These are phyloP conservation scores for Haliclona indistincta DNA, from an alignment of 37 sponge, comb jelly and placozoan genomes.

Conservation along the genomic window DNA sequence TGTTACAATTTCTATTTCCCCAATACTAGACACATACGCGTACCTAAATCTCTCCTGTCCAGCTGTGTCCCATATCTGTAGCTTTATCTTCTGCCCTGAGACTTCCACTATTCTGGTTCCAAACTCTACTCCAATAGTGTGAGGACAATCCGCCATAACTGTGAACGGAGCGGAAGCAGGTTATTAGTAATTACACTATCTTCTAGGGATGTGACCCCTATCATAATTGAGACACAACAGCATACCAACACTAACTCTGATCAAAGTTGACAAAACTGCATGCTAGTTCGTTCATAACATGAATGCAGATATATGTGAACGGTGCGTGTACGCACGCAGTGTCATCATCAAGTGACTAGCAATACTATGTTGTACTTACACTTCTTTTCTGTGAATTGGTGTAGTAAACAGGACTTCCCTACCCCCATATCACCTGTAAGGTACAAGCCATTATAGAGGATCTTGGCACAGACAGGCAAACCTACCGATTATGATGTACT, in stretches of 20 bases:
- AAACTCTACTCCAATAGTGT: conserved; percentile 99
- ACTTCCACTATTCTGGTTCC: conserved; percentile 99
- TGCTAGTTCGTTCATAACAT: too few relatives aligned
- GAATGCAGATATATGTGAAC: too few relatives aligned
- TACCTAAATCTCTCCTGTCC: conserved; percentile 99
- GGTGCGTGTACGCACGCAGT: too few relatives aligned
- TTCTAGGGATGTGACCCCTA: too few relatives aligned
- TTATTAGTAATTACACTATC: too few relatives aligned
- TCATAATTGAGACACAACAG: too few relatives aligned
- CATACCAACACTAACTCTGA: too few relatives aligned
- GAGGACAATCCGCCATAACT: conserved; percentile 99
- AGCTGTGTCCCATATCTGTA: conserved; percentile 99
- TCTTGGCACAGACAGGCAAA: neutral
- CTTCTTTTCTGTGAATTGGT: conserved; percentile 99
- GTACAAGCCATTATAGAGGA: neutral
- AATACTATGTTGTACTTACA: conserved; percentile 88
- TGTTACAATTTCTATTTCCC: neutral
- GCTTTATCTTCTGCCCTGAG: conserved; percentile 96
- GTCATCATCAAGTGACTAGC: too few relatives aligned
- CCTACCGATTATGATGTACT: conserved; percentile 99
- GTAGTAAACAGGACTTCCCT: conserved; percentile 97
- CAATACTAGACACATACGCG: too few relatives aligned
- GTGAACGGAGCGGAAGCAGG: neutral
- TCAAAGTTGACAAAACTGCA: too few relatives aligned
- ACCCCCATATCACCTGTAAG: conserved; percentile 98